phyloP scores from a whole-genome alignment of 2,888 invertebrate genomes.

The Drosophila crucigera region DNA sequence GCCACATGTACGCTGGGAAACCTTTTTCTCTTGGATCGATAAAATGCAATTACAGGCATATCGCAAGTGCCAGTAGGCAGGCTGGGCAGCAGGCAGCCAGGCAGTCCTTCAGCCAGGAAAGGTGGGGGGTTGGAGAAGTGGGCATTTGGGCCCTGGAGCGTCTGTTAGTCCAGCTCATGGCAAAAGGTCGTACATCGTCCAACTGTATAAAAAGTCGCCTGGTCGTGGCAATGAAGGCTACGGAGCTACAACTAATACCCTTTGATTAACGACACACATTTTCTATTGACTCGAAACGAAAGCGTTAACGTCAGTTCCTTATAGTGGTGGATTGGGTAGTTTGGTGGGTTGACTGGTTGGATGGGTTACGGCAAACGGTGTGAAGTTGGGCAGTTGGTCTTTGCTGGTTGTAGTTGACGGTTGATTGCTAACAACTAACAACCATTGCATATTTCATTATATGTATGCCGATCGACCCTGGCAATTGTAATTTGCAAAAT shows the following conservation, averaged over 20 bases:
- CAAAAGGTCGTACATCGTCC: slow-evolving; percentile 77
- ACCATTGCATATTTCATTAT: slow-evolving; percentile 75
- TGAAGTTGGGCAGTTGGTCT: slow-evolving; percentile 73
- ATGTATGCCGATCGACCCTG: slow-evolving; percentile 62
- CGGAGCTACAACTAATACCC: slow-evolving; percentile 81
- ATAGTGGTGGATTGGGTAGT: slow-evolving; percentile 2
- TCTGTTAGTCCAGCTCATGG: slow-evolving; percentile 62
- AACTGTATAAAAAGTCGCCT: slow-evolving; percentile 71
- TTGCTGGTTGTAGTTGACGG: slow-evolving; percentile 16
- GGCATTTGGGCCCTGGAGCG: slow-evolving; percentile 35
- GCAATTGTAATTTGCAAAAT: slow-evolving; percentile 77
- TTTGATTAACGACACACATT: slow-evolving; percentile 82
- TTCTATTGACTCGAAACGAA: slow-evolving; percentile 75
- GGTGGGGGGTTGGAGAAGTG: slow-evolving; percentile 5
- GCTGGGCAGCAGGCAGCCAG: slow-evolving; percentile 31
- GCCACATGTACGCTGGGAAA: slow-evolving; percentile 65
- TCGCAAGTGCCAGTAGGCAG: slow-evolving; percentile 78
- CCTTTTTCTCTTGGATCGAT: slow-evolving; percentile 77
- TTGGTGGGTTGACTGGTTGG: slow-evolving; percentile 4
- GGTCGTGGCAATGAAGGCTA: slow-evolving; percentile 67
- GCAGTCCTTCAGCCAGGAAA: slow-evolving; percentile 6
- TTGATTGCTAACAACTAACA: slow-evolving; percentile 45
- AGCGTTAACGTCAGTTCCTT: slow-evolving; percentile 22
- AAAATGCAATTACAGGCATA: slow-evolving; percentile 82
- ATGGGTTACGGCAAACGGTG: slow-evolving; percentile 31